Evolutionary conservation across 2,888 invertebrate genomes (phyloP).

Genomic region (Pyrrhia umbra): DNA sequence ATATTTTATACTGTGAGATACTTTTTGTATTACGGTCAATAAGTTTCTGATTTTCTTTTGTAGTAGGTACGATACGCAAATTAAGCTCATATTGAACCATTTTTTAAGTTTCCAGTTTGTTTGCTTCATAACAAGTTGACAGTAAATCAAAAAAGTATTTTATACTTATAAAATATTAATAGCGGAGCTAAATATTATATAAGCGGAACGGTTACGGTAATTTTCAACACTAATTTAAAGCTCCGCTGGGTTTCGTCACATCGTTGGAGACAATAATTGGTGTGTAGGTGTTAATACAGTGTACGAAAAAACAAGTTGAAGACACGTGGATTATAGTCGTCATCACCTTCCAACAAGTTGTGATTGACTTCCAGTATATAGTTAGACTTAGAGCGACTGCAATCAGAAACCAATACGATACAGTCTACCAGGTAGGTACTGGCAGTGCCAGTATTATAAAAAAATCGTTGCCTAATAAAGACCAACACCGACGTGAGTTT

Average conservation of each 20-base stretch:
- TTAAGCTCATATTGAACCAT: not conserved
- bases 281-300: constrained; percentile 65
- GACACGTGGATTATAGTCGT: constrained; percentile 14
- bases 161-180: constrained; percentile 41
- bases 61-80: not conserved
- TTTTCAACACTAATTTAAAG: constrained; percentile 79
- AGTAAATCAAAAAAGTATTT: constrained; percentile 44
- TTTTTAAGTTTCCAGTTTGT: not conserved
- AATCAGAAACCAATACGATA: too few relatives aligned
- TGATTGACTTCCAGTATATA: too few relatives aligned
- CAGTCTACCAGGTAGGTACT: too few relatives aligned
- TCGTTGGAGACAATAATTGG: constrained; percentile 71
- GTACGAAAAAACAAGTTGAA: constrained; percentile 21
- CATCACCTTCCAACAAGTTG: constrained; percentile 16
- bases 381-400: too few relatives aligned
- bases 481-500: too few relatives aligned
- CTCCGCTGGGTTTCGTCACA: constrained; percentile 72
- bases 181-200: constrained; percentile 60
- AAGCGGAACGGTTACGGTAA: constrained; percentile 76
- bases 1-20: constrained; percentile 67
- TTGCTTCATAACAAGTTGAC: constrained; percentile 1
- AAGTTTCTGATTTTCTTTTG: constrained; percentile 24
- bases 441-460: too few relatives aligned
- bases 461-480: too few relatives aligned
- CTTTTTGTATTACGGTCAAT: constrained; percentile 27